Base-by-base conservation (phyloP, 2,797 vertebrate genomes). In the Phrynocephalus guinanensis region DNA sequence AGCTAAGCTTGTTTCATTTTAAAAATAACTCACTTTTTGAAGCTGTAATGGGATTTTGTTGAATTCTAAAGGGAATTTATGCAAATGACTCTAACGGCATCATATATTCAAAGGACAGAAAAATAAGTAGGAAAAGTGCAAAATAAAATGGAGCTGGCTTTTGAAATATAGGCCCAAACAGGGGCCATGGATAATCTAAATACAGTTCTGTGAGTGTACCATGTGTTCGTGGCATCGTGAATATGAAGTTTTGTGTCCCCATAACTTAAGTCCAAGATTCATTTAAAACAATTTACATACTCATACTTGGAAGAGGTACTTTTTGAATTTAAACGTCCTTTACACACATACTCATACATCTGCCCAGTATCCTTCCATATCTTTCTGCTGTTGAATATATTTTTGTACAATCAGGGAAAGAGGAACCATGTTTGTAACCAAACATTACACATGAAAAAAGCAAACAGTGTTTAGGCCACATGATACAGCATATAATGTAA, bases 1-100 rank as follows among this genome's bases (percentile, higher is more conserved):
- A 44, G 18, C 72, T 90, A 38, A 24, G 71, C 48, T 70, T 68
- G 85, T 86, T 91, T 86, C 79, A 75, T 66, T 83, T 90, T 86
- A 26, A 83, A 91, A 90, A n/a, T 82, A 83, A 71, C 2, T 28
- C 15, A 16, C 28, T 86, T 91, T 88, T 75, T 89, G 50, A 90
- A 85, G 5, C 24, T 73, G 0, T 77, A 79, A 83, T 91, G 79
- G 38, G 91, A 90, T 52, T 71, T 66, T 80, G 0, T 0, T 48
- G 86, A 90, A 76, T 52, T 91, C 88, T 91, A 48, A 91, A 63
- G 63, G 2, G 16, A 86, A 93, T 91, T 91, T 50, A 83, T 1
- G 85, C 79, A 91, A 79, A 92, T 82, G 18, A 90, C 71, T 70
- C 48, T 26, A 81, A 38, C 86, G 79, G 94, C 79, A 52, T 77